Evolutionary conservation across 2,888 invertebrate species (phyloP), one percentile per base, ranked within the genome.

Genomic region (Melipona beecheii): DNA sequence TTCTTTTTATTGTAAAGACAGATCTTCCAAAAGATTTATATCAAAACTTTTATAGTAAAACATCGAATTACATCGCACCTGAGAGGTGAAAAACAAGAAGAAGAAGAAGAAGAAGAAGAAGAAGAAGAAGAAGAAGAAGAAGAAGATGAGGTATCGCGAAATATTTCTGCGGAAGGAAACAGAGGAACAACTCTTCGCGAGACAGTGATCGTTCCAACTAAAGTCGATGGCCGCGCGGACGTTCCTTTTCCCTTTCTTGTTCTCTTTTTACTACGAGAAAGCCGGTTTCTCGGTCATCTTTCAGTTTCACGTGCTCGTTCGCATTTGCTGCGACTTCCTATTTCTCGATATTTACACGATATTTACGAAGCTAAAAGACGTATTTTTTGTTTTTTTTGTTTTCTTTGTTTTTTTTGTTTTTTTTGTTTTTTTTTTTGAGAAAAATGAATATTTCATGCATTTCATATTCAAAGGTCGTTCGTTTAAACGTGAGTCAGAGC

Each of bases 241-340:
- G 2, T 64, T 64, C 49, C 5, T n/a, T 36, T 43, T 64, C 50
- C 69, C 4, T 43, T 36, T 31, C 31, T 31, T 64, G 66, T 17
- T 2, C 17, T 50, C 54, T 72, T 15, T 13, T 54, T 50, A 27
- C 24, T 11, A 15, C 6, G 69, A 19, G 58, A 71, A 75, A 75
- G 58, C n/a, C 49, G 50, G 19, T 70, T 81, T 82, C 74, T 24
- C 68, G 75, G 49, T 21, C 11, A 36, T 58, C 19, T 70, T 65
- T 27, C 50, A 11, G 11, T 24, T 75, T 62, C n/a, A 17, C 77
- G 36, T 13, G 31, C n/a, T 36, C 19, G 36, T 21, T 50, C 49
- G 15, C 19, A 43, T 31, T 54, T 27, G 17, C 58, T 0, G 15
- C 50, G 24, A 58, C 15, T 66, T 66, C 13, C 27, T 24, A 6